Percentiles rank a stretch among this genome's conserved stretches.
These are phyloP conservation scores for Ptychochromis oligacanthus DNA, from an alignment of 2,113 vertebrate genomes.

Conservation along the genomic window DNA sequence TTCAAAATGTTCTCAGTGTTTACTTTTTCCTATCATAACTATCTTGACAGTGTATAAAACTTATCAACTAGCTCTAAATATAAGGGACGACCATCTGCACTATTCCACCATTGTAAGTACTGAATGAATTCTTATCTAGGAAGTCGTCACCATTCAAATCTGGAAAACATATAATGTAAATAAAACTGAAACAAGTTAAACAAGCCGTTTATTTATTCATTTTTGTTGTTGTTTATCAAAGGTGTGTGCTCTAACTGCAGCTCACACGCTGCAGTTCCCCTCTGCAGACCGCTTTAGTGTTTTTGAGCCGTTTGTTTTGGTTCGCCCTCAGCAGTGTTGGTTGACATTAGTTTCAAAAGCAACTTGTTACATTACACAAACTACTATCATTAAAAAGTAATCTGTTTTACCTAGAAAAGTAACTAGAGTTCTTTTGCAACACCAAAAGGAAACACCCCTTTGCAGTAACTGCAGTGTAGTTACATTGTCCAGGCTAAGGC, in stretches of 20 bases:
- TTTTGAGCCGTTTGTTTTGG: background rate
- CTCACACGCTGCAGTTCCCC: background rate
- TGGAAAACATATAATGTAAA: slow-evolving; percentile 19
- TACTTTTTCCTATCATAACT: slow-evolving; percentile 5
- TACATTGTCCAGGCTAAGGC: background rate
- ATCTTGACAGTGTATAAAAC: background rate
- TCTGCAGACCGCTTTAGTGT: background rate
- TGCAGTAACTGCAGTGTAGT: background rate
- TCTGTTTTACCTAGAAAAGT: too few relatives aligned
- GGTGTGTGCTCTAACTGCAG: background rate
- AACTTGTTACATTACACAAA: background rate
- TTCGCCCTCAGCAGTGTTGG: background rate
- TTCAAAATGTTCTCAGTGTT: background rate
- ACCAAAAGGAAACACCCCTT: background rate
- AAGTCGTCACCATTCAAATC: background rate
- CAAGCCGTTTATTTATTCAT: background rate
- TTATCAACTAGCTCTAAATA: background rate
- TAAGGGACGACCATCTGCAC: background rate
- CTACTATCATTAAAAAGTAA: too few relatives aligned
- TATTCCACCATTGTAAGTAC: background rate
- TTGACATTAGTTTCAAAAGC: background rate
- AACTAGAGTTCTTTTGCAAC: too few relatives aligned
- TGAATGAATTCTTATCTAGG: background rate
- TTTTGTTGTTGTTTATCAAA: background rate
- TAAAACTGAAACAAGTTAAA: background rate